These are phyloP conservation scores for Xenotilapia flavipinnis DNA, from an alignment of 2,113 vertebrate species.

Conservation along the genomic window DNA sequence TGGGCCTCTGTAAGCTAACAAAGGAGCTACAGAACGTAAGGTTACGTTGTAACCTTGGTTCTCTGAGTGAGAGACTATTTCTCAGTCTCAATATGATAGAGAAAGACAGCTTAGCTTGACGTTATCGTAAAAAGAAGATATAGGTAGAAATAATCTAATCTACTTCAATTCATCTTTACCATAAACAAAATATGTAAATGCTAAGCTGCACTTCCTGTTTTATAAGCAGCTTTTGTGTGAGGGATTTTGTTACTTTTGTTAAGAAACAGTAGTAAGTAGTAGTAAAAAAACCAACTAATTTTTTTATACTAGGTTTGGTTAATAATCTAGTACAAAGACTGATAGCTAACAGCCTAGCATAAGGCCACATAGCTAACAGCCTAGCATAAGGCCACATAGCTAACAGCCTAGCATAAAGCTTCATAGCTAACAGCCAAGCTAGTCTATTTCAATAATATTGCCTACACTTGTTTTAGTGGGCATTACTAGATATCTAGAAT, in stretches of 20 bases:
- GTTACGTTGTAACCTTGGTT: neutral
- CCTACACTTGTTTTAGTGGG: neutral
- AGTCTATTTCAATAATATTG: neutral
- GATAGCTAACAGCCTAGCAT: neutral
- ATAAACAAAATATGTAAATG: neutral
- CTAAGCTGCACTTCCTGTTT: neutral
- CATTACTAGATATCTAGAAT: neutral
- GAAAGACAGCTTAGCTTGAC: neutral
- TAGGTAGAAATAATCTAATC: fast-evolving
- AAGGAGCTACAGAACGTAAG: fast-evolving
- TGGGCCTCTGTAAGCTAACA: neutral
- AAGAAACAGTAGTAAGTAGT: neutral
- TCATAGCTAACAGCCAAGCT: neutral
- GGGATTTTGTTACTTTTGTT: neutral
- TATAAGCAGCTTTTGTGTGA: neutral
- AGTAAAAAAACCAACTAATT: fast-evolving
- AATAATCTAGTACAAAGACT: neutral
- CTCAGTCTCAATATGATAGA: neutral
- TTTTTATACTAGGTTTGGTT: neutral
- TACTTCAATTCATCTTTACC: neutral
- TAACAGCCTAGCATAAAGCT: neutral
- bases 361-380: fast-evolving
- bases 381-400: fast-evolving
- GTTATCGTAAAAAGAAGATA: neutral
- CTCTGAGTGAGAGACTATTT: neutral